A percentile compares a stretch with the other conserved stretches of the same genome.
Evolutionary conservation across 2,888 invertebrate species (phyloP).

Genomic region (Rapana venosa): DNA sequence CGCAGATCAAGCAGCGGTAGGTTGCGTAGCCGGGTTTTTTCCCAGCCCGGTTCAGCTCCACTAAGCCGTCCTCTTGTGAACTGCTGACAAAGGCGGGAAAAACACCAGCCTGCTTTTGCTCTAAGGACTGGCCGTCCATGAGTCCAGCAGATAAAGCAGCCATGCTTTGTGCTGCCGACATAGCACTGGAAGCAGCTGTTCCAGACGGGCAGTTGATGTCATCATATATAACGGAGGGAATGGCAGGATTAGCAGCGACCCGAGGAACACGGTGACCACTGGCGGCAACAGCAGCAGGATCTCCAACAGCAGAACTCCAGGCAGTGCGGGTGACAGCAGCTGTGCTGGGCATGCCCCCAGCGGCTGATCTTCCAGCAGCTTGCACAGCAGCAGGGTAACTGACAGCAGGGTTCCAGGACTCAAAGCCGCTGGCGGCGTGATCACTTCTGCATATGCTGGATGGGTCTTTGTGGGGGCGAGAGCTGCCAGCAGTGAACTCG

Average conservation of each 20-base stretch:
- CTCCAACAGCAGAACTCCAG: not conserved
- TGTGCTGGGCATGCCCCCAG: not conserved
- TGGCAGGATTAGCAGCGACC: not conserved
- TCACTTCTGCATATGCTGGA: not conserved
- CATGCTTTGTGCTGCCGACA: not conserved
- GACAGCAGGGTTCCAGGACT: not conserved
- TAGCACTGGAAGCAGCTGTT: not conserved
- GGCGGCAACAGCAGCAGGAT: not conserved
- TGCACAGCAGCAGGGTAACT: slow-evolving; percentile 1
- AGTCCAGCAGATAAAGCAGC: not conserved
- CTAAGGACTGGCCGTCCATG: not conserved
- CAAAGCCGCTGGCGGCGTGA: not conserved
- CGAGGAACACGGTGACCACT: not conserved
- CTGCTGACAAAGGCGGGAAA: not conserved
- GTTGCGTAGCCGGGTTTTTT: slow-evolving; percentile 47
- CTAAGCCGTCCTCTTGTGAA: not conserved
- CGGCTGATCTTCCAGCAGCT: not conserved
- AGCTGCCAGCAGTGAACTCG: not conserved
- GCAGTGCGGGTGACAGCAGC: not conserved
- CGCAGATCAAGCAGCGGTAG: slow-evolving; percentile 58
- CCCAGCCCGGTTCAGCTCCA: slow-evolving; percentile 42
- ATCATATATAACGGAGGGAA: not conserved
- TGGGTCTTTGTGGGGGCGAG: not conserved
- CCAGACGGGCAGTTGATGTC: not conserved
- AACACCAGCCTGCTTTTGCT: not conserved